Percentiles rank a stretch among this genome's conserved stretches.
phyloP scores from a whole-genome alignment of 1,140 invertebrate species.

The Nasonia vitripennis region DNA sequence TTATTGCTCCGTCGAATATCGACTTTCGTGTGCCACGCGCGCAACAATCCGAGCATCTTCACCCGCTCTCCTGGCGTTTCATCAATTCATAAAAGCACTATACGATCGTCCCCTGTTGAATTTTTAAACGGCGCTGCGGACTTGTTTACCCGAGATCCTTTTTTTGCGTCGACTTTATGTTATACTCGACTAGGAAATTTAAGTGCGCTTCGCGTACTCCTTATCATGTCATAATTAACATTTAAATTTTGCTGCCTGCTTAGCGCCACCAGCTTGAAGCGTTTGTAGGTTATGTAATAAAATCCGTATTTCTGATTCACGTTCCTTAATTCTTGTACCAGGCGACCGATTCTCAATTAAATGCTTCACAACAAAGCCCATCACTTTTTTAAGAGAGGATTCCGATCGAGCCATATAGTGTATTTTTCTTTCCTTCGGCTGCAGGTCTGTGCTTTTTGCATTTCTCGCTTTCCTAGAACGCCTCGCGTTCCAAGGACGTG shows the following conservation, averaged over 20 bases:
- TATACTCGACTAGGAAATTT: neutral
- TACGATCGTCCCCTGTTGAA: neutral
- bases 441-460: too few relatives aligned
- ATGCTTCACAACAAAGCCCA: too few relatives aligned
- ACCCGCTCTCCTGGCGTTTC: neutral
- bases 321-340: too few relatives aligned
- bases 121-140: neutral
- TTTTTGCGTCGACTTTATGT: neutral
- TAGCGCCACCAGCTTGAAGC: too few relatives aligned
- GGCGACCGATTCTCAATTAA: too few relatives aligned
- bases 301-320: too few relatives aligned
- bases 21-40: constrained; percentile 36
- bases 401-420: neutral
- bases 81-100: constrained; percentile 31
- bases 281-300: too few relatives aligned
- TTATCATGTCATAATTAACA: too few relatives aligned
- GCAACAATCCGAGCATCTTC: constrained; percentile 42
- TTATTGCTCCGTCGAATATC: constrained; percentile 58
- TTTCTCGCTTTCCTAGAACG: neutral
- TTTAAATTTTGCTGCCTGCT: too few relatives aligned
- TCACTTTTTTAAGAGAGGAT: too few relatives aligned
- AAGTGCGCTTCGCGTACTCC: too few relatives aligned
- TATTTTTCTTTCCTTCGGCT: neutral
- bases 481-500: too few relatives aligned
- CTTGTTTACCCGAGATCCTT: neutral